Percentiles rank a stretch among this genome's conserved stretches.
Conservation (phyloP, 2,888 invertebrate genomes). For the Limenitis camilla region DNA sequence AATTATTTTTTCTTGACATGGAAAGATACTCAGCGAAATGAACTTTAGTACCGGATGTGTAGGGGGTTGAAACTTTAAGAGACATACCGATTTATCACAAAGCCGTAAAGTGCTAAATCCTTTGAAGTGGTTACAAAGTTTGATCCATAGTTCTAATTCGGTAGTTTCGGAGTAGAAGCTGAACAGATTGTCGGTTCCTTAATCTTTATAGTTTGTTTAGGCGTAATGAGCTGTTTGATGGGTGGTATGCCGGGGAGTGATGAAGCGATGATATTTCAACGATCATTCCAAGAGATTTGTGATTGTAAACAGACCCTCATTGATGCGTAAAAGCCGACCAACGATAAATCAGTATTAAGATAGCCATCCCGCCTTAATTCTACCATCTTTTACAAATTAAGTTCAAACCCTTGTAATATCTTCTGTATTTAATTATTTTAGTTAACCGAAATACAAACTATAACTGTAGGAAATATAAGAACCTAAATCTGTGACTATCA, state of each 20-base stretch:
- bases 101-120: slow-evolving; percentile 19
- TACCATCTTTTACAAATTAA: too few relatives aligned
- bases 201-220: slow-evolving; percentile 18
- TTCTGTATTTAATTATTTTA: too few relatives aligned
- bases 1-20: slow-evolving; percentile 36
- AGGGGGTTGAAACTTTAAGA: slow-evolving; percentile 11
- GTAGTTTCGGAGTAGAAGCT: slow-evolving; percentile 14
- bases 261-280: slow-evolving; percentile 12
- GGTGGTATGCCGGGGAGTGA: slow-evolving; percentile 13
- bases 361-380: too few relatives aligned
- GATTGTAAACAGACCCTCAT: background rate
- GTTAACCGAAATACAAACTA: too few relatives aligned
- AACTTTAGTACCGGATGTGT: slow-evolving; percentile 51
- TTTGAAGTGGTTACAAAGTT: slow-evolving; percentile 3
- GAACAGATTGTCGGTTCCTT: slow-evolving; percentile 15
- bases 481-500: too few relatives aligned
- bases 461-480: too few relatives aligned
- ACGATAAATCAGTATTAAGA: too few relatives aligned
- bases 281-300: background rate
- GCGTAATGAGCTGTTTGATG: slow-evolving; percentile 16
- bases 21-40: slow-evolving; percentile 48
- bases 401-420: too few relatives aligned
- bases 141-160: slow-evolving; percentile 20
- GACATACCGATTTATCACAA: slow-evolving; percentile 15
- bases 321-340: too few relatives aligned